These are phyloP conservation scores for Netelia virgata DNA, from an alignment of 2,888 invertebrate genomes.

Conservation along the genomic window DNA sequence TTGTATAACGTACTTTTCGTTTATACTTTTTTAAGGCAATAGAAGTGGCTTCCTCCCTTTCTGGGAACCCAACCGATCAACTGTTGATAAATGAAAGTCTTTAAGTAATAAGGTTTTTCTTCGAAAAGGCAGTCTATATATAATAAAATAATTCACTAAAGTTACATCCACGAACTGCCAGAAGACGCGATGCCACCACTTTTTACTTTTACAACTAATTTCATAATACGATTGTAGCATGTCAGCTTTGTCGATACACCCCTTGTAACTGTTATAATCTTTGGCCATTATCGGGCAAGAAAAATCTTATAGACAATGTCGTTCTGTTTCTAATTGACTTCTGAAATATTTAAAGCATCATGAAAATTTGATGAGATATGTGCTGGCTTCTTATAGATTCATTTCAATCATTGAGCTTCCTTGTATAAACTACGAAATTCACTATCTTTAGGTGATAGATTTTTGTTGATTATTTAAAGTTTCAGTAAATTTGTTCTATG, in stretches of 20 bases:
- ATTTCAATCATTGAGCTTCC: constrained; percentile 76
- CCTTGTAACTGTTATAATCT: constrained; percentile 77
- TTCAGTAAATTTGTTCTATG: too few species aligned
- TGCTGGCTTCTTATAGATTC: constrained; percentile 74
- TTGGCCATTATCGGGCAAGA: constrained; percentile 72
- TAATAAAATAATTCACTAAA: too few species aligned
- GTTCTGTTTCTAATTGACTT: constrained; percentile 72
- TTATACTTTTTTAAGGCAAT: background rate
- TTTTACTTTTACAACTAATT: constrained; percentile 8
- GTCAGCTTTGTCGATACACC: constrained; percentile 77
- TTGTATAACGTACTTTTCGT: background rate
- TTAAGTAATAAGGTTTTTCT: background rate
- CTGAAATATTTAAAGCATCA: constrained; percentile 66
- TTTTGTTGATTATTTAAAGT: constrained; percentile 72
- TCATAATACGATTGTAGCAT: constrained; percentile 69
- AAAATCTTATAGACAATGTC: constrained; percentile 69
- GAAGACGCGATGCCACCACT: constrained; percentile 8
- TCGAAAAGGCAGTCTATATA: background rate
- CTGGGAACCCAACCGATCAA: background rate
- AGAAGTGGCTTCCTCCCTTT: too few species aligned
- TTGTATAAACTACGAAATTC: constrained; percentile 71
- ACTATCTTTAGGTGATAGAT: constrained; percentile 69
- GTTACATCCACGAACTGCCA: too few species aligned
- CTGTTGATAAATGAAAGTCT: background rate
- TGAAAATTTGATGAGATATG: constrained; percentile 72